phyloP scores from a whole-genome alignment of 1,140 invertebrate genomes.

The Drosophila arizonae region DNA sequence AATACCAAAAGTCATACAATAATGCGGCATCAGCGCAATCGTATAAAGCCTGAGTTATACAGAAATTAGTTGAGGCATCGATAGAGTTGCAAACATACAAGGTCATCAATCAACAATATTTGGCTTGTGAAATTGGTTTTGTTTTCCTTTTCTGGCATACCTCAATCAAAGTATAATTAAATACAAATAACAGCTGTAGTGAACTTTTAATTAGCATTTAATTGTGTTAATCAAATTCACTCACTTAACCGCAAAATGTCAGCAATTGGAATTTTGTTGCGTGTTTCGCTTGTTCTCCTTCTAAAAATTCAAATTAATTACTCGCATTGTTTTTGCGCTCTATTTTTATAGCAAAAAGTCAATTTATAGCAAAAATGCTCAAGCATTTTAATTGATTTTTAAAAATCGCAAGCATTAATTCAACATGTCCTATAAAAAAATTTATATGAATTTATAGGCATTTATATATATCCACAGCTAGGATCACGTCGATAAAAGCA shows the following conservation, averaged over 20 bases:
- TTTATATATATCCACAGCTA: background rate
- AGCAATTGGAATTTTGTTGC: background rate
- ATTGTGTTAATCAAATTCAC: slow-evolving; percentile 52
- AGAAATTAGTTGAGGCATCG: background rate
- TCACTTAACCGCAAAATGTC: slow-evolving; percentile 41
- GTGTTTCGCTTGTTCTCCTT: background rate
- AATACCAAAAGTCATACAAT: slow-evolving; percentile 5
- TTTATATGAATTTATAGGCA: background rate
- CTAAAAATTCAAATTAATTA: slow-evolving; percentile 42
- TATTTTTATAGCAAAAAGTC: slow-evolving; percentile 21
- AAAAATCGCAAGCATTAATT: slow-evolving; percentile 31
- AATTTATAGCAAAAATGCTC: background rate
- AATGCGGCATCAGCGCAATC: background rate
- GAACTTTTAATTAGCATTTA: slow-evolving; percentile 49
- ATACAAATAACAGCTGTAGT: slow-evolving; percentile 10
- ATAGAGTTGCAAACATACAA: background rate
- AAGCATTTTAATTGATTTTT: slow-evolving; percentile 43
- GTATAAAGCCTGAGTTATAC: background rate
- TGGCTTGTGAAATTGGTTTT: background rate
- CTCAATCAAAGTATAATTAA: slow-evolving; percentile 9
- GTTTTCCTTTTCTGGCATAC: background rate
- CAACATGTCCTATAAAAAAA: slow-evolving; percentile 19
- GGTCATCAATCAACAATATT: background rate
- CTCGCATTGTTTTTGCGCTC: slow-evolving; percentile 17
- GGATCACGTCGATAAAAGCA: slow-evolving; percentile 31